Percentiles rank a stretch among this genome's conserved stretches.
Conservation (phyloP, 2,797 vertebrate genomes). For the Enteromius radiatus region DNA sequence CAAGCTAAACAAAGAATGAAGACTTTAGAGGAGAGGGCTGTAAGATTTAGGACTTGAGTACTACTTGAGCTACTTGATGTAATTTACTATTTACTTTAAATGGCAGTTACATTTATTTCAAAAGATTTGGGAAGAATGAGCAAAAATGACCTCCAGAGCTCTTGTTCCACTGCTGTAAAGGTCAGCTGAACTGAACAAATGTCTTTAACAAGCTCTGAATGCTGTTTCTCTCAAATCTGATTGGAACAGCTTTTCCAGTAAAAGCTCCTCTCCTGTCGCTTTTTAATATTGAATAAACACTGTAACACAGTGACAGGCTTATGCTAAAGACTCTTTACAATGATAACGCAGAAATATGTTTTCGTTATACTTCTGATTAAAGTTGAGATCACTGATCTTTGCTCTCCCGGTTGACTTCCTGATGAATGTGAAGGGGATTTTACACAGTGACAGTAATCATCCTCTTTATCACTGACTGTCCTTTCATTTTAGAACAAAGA, state of each 20-base stretch:
- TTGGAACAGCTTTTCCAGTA: conserved; percentile 83
- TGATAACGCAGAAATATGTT: conserved; percentile 56
- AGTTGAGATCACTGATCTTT: conserved; percentile 42
- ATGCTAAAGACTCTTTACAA: conserved; percentile 68
- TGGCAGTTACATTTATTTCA: not conserved
- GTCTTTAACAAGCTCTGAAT: conserved; percentile 87
- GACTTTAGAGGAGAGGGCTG: not conserved
- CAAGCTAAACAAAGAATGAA: conserved; percentile 28
- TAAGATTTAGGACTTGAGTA: not conserved
- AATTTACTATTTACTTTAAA: not conserved
- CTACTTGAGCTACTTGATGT: not conserved
- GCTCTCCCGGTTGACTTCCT: conserved; percentile 6
- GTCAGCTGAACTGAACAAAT: conserved; percentile 71
- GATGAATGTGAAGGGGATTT: conserved; percentile 43
- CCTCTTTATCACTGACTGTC: conserved; percentile 20
- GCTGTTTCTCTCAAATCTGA: conserved; percentile 82
- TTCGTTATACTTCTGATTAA: conserved; percentile 59
- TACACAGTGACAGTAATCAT: conserved; percentile 35
- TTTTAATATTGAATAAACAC: conserved; percentile 85
- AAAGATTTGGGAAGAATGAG: not conserved
- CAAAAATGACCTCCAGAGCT: not conserved
- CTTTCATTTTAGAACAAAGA: conserved; percentile 45
- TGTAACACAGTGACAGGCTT: conserved; percentile 72
- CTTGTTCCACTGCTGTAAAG: not conserved
- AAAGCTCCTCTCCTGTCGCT: conserved; percentile 73